phyloP scores from a whole-genome alignment of 2,888 invertebrate genomes.

The Pristionchus fissidentatus region DNA sequence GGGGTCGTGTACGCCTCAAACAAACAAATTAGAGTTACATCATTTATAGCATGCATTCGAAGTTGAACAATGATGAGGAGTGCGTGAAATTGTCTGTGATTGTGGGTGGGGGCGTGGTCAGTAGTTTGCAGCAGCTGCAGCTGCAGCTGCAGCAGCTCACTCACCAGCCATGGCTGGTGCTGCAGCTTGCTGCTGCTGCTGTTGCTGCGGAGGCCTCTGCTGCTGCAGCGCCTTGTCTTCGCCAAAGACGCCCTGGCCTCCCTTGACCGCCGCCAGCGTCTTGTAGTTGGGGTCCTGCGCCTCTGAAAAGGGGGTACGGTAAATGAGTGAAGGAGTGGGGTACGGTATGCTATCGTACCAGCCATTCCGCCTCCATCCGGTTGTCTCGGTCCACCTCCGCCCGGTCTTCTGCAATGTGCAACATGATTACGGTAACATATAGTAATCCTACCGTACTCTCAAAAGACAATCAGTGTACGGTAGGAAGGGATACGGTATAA shows the following conservation, averaged over 20 bases:
- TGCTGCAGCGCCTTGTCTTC: background rate
- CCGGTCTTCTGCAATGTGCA: no score
- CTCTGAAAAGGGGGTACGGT: no score
- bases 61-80: no score
- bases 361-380: background rate
- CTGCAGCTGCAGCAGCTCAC: background rate
- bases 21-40: background rate
- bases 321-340: no score
- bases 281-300: background rate
- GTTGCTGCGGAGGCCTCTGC: background rate
- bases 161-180: background rate
- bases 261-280: slow-evolving; percentile 16
- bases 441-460: no score
- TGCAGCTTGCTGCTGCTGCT: background rate
- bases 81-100: no score
- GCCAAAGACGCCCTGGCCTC: background rate
- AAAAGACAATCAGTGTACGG: no score
- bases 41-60: background rate
- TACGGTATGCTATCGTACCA: no score
- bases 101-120: no score
- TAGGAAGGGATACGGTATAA: no score
- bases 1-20: background rate
- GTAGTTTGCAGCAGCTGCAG: background rate
- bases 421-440: no score
- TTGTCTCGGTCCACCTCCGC: background rate